phyloP scores from a whole-genome alignment of 2,113 vertebrate genomes.

The Nycticryphes semicollaris region DNA sequence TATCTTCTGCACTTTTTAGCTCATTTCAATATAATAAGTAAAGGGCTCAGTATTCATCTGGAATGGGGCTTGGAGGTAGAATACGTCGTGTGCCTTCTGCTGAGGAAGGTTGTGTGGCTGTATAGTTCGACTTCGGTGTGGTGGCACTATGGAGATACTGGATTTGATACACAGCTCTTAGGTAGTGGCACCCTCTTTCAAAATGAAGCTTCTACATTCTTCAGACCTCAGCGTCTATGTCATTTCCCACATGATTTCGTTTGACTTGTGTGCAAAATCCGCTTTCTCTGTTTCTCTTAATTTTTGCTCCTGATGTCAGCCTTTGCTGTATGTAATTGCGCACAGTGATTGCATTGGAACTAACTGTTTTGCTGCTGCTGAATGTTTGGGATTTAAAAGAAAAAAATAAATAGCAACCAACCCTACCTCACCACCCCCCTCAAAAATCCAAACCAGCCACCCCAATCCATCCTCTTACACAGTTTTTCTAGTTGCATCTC shows the following conservation, averaged over 20 bases:
- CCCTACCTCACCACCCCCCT: too few species aligned
- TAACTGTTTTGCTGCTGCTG: neutral
- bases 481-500: neutral
- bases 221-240: neutral
- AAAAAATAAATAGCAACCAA: neutral
- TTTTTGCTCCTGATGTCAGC: neutral
- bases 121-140: neutral
- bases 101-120: fast-evolving
- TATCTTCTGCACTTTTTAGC: fast-evolving
- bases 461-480: neutral
- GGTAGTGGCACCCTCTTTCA: neutral
- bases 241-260: neutral
- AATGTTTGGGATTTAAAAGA: neutral
- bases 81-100: neutral
- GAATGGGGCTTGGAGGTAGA: neutral
- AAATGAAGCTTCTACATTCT: neutral
- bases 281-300: neutral
- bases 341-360: neutral
- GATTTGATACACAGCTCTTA: neutral
- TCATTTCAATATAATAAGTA: neutral
- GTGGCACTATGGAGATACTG: neutral
- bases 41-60: neutral
- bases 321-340: neutral
- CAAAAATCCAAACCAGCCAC: neutral
- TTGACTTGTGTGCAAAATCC: neutral